A percentile compares a stretch with the other conserved stretches of the same genome.
These are phyloP conservation scores for Semnopithecus entellus DNA, from an alignment of 2,113 vertebrate genomes.

Conservation along the genomic window DNA sequence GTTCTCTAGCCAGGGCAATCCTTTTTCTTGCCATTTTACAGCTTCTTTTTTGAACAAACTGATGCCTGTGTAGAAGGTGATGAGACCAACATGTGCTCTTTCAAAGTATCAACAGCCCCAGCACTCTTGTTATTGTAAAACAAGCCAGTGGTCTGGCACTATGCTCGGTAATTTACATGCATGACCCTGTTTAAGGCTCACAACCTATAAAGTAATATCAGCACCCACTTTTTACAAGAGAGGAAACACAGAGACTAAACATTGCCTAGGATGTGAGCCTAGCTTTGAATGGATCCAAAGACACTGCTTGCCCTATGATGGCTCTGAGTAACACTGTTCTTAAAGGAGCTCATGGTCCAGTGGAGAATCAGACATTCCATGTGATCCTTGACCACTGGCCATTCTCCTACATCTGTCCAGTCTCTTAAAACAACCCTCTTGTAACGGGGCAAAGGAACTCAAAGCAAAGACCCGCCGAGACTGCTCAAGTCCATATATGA, in stretches of 20 bases:
- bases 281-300: neutral
- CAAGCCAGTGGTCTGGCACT: neutral
- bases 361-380: neutral
- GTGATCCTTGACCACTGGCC: neutral
- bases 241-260: neutral
- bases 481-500: neutral
- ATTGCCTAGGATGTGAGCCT: neutral
- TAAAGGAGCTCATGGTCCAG: neutral
- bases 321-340: neutral
- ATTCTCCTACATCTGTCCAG: neutral
- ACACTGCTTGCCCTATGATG: accelerated
- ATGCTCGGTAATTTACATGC: neutral
- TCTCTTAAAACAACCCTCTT: neutral
- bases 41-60: neutral
- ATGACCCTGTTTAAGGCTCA: neutral
- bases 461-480: neutral
- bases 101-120: neutral
- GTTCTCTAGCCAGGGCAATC: neutral
- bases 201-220: neutral
- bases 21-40: neutral
- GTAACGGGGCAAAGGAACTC: neutral
- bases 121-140: neutral
- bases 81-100: neutral
- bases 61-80: neutral
- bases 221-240: neutral